Evolutionary conservation across 2,888 invertebrate genomes (phyloP).

Genomic region (Seladonia tumulorum): DNA sequence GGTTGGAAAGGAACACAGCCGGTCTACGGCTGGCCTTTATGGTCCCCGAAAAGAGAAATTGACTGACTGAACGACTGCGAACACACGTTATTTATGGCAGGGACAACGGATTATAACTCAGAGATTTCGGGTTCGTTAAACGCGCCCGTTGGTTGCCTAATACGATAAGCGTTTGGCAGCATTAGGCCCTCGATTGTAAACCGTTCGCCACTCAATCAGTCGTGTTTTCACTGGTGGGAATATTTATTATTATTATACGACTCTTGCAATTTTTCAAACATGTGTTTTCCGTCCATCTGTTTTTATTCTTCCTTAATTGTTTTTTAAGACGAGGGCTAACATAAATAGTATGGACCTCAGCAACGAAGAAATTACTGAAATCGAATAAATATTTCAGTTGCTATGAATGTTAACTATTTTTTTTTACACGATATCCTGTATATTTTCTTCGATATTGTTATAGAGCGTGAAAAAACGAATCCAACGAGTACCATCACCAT

Average conservation of each 20-base stretch:
- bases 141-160: background rate
- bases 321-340: no score
- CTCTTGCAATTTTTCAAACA: no score
- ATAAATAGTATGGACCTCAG: no score
- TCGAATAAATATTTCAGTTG: no score
- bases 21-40: slow-evolving; percentile 39
- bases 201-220: background rate
- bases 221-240: background rate
- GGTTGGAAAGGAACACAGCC: slow-evolving; percentile 43
- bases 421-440: background rate
- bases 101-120: slow-evolving; percentile 5
- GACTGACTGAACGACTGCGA: slow-evolving; percentile 3
- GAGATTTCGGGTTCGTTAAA: slow-evolving; percentile 9
- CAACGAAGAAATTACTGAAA: background rate
- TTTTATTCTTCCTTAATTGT: no score
- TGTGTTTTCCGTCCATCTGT: no score
- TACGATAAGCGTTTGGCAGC: background rate
- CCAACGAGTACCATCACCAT: background rate
- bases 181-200: background rate
- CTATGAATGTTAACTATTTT: background rate
- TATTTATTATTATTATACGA: background rate
- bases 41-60: slow-evolving; percentile 25
- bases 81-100: background rate
- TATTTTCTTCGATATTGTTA: background rate
- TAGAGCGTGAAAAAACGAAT: background rate